Base-by-base conservation (phyloP, 1,140 invertebrate species). In the Drosophila nasuta region DNA sequence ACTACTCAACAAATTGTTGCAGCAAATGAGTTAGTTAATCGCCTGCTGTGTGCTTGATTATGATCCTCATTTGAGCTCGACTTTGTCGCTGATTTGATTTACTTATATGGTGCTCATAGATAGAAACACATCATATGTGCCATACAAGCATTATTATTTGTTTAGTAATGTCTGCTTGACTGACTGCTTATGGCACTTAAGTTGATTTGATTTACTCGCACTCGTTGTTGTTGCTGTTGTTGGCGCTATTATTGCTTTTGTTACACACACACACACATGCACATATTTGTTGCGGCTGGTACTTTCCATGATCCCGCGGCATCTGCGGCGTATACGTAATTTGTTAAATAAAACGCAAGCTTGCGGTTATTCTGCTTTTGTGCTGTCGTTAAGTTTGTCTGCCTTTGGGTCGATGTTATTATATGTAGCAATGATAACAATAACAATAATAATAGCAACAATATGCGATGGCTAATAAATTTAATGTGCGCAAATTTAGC, bases 321-420 rank as follows among this genome's bases (percentile, higher is more conserved):
- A 62, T 81, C 67, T 68, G 38, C 35, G 48, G 45, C 75, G 75
- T 79, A 86, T 81, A 85, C 82, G 70, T 79, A 70, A 85, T 75
- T 59, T 86, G 71, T 78, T 76, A 81, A 74, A 86, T 78, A 78
- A 72, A 86, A 78, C 75, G 63, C 83, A 88, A 83, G 70, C 63
- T 87, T 88, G 83, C 70, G 83, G 80, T 87, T 82, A 70, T 65
- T 66, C 71, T 70, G 52, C 75, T 75, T 73, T 80, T 83, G 64
- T 77, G 63, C 65, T 80, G 62, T 67, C 78, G 64, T 57, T 79
- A 66, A 72, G 72, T 71, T 75, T 75, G 76, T 70, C 66, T 62
- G 73, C 60, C 73, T 71, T 65, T 49, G 54, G 46, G 13, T 41
- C 59, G 28, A 49, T 59, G 52, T 30, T 64, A 62, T 75, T 68